Conservation (phyloP, 23 tunicate genomes). For the Trididemnum clinides region DNA sequence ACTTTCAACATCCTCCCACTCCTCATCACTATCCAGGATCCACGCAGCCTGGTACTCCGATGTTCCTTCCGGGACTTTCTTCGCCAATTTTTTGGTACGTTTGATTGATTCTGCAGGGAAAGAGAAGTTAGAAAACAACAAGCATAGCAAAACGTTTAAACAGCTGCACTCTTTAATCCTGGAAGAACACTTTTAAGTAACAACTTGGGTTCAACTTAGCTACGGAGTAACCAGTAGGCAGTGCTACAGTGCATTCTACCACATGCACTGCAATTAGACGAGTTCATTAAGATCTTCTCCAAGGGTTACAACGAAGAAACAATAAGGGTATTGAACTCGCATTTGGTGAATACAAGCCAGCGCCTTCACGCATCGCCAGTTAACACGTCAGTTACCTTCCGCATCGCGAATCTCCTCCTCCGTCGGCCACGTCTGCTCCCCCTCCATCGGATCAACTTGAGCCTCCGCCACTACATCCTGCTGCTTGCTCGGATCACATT, state of each 20-base stretch:
- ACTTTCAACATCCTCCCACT: constrained; percentile 61
- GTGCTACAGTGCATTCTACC: no score
- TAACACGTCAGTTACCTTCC: constrained; percentile 40
- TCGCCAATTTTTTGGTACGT: constrained; percentile 19
- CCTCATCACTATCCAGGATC: constrained; percentile 87
- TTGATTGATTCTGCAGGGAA: background rate
- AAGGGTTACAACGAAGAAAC: no score
- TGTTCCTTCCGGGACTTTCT: constrained; percentile 81
- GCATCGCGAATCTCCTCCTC: constrained; percentile 88
- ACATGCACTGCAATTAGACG: no score
- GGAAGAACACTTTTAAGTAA: no score
- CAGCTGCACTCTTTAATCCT: no score
- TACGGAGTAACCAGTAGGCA: no score
- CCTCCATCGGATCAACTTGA: constrained; percentile 89
- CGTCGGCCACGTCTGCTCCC: constrained; percentile 99
- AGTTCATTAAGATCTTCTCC: no score
- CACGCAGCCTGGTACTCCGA: constrained; percentile 95
- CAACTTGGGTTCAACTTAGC: no score
- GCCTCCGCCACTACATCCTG: constrained; percentile 71
- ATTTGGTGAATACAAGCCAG: no score
- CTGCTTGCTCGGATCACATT: constrained; percentile 41
- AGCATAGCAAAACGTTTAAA: no score
- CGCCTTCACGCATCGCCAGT: background rate
- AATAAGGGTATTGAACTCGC: no score
- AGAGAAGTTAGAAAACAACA: no score